phyloP scores from a whole-genome alignment of 2,797 vertebrate genomes.

The Macrochelys suwanniensis region DNA sequence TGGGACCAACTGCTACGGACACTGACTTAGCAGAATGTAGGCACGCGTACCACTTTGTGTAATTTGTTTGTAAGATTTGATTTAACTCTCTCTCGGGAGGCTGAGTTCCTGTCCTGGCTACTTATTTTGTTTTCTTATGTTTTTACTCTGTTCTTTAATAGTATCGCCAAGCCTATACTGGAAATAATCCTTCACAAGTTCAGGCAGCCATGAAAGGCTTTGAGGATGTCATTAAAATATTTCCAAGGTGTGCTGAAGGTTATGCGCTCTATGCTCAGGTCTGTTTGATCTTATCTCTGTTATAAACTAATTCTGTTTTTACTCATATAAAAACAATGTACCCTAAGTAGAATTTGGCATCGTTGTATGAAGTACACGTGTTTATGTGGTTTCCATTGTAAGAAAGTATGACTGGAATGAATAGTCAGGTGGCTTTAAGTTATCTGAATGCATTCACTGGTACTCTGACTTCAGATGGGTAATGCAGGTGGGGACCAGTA shows the following conservation, averaged over 20 bases:
- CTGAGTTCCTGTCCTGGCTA: background rate
- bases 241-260: conserved; percentile 96
- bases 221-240: conserved; percentile 95
- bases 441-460: background rate
- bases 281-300: background rate
- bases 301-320: background rate
- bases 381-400: background rate
- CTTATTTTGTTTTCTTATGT: background rate
- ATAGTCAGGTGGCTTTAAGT: background rate
- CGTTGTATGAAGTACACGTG: background rate
- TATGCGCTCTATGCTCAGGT: conserved; percentile 99
- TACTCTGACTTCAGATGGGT: background rate
- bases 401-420: background rate
- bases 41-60: background rate
- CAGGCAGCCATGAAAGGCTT: conserved; percentile 97
- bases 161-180: conserved; percentile 99
- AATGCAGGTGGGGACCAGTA: background rate
- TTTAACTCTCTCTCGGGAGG: background rate
- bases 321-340: background rate
- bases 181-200: conserved; percentile 93
- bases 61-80: background rate
- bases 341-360: background rate
- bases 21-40: background rate
- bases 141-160: conserved; percentile 69
- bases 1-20: background rate